These are phyloP conservation scores for Bombus confusus DNA, from an alignment of 1,140 invertebrate species.

Conservation along the genomic window DNA sequence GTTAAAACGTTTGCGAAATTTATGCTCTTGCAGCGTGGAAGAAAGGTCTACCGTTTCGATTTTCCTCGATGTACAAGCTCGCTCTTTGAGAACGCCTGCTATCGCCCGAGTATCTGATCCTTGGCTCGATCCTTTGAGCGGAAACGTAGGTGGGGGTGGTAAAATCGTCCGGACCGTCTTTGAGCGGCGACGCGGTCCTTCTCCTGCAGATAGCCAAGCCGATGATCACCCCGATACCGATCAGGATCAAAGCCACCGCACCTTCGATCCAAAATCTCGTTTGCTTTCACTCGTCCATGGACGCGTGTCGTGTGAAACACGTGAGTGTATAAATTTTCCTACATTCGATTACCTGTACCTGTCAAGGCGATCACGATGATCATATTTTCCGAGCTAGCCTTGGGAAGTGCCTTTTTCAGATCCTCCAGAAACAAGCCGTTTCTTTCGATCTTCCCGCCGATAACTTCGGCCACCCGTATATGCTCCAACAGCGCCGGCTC, in stretches of 20 bases:
- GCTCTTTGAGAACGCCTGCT: conserved; percentile 75
- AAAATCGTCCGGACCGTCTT: conserved; percentile 76
- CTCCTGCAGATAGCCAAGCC: conserved; percentile 76
- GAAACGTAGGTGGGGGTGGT: conserved; percentile 79
- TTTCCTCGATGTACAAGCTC: conserved; percentile 79
- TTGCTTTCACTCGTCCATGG: background rate
- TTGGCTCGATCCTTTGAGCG: conserved; percentile 77
- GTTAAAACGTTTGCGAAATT: background rate
- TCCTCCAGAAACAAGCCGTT: conserved; percentile 74
- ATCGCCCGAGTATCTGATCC: conserved; percentile 74
- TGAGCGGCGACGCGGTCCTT: conserved; percentile 53
- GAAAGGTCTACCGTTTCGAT: conserved; percentile 72
- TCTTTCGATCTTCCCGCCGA: conserved; percentile 71
- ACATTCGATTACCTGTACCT: conserved; percentile 67
- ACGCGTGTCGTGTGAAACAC: background rate
- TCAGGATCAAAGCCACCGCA: conserved; percentile 71
- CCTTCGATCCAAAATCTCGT: conserved; percentile 55
- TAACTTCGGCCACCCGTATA: conserved; percentile 81
- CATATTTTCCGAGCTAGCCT: conserved; percentile 69
- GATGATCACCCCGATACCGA: conserved; percentile 78
- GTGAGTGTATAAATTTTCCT: background rate
- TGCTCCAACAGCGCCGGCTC: conserved; percentile 85
- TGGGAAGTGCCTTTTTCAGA: conserved; percentile 73
- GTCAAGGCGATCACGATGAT: conserved; percentile 74
- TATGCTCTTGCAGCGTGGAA: background rate